Conservation (phyloP, 2,888 invertebrate species). For the Oscheius sp. region DNA sequence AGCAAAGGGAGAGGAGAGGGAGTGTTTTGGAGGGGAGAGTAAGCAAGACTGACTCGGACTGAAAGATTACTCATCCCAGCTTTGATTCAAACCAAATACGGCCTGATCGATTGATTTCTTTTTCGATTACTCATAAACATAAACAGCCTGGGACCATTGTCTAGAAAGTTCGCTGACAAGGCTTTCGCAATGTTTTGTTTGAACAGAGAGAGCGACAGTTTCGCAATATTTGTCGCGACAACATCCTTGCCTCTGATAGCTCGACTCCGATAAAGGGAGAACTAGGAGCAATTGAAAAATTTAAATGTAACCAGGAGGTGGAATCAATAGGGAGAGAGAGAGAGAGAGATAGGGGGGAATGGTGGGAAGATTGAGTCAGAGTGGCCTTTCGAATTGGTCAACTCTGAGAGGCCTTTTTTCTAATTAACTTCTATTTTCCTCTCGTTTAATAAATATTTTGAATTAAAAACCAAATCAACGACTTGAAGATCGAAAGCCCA, state of each 20-base stretch:
- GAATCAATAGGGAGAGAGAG: background rate
- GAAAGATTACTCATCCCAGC: background rate
- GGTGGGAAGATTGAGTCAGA: background rate
- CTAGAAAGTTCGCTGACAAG: background rate
- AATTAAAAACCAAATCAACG: background rate
- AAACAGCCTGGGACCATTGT: background rate
- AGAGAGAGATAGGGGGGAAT: background rate
- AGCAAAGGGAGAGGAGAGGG: background rate
- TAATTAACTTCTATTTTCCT: no score
- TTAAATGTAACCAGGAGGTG: background rate
- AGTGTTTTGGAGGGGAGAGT: background rate
- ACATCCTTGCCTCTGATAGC: background rate
- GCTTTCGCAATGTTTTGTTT: slow-evolving; percentile 19
- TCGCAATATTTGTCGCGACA: slow-evolving; percentile 19
- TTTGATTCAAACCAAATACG: background rate
- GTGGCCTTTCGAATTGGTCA: no score
- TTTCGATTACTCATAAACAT: no score
- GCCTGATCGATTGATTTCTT: background rate
- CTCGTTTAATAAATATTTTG: no score
- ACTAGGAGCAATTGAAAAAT: background rate
- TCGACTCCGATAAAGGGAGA: background rate
- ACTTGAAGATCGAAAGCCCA: no score
- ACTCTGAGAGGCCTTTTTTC: no score
- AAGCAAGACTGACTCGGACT: no score
- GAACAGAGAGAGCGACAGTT: slow-evolving; percentile 10